Base-by-base conservation (phyloP, 2,797 vertebrate genomes). In the Hyperoplus lanceolatus region DNA sequence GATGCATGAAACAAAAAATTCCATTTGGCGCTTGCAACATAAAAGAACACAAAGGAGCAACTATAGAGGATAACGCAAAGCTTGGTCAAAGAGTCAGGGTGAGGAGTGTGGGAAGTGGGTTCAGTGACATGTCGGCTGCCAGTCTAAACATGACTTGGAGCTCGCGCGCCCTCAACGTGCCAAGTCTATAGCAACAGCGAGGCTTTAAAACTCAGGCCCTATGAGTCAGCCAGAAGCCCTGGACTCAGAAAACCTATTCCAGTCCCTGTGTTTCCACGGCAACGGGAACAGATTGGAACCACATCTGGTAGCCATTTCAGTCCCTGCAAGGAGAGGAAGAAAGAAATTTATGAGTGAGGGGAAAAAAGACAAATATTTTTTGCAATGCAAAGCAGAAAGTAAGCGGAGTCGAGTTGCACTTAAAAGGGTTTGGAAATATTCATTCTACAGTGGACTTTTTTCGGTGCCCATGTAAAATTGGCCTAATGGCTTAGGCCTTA, bases 231-330 rank as follows among this genome's bases (percentile, higher is more conserved):
- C 95, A 94, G 90, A 91, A 93, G 82, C 54, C 82, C 88, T 87
- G 90, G 93, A 94, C 92, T 93, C 85, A 81, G 88, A 90, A 87
- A 87, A 88, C 88, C 93, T 94, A 91, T 94, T 95, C 92, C 70
- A 87, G 94, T 95, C 93, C 86, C 84, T 86, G 74, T 7, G 95
- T 97, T 94, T 91, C 94, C 69, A 91, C 90, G 90, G 95, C 89
- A 95, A 96, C 84, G 71, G 87, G 91, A 94, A 96, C 95, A 93
- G 95, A 97, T 95, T 96, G 96, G 95, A 95, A 91, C 91, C 95
- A 97, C 98, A 99, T 99, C 97, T 99, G 97, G 97, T 97, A 98
- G 96, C 90, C 81, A 98, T 98, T 98, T 96, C 90, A 94, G 90
- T 91, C 91, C 87, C 89, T 91, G 90, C 86, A 81, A 93, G 89